Evolutionary conservation across 2,888 invertebrate genomes (phyloP), one percentile per base, ranked within the genome.

Genomic region (Chalcis sispes): DNA sequence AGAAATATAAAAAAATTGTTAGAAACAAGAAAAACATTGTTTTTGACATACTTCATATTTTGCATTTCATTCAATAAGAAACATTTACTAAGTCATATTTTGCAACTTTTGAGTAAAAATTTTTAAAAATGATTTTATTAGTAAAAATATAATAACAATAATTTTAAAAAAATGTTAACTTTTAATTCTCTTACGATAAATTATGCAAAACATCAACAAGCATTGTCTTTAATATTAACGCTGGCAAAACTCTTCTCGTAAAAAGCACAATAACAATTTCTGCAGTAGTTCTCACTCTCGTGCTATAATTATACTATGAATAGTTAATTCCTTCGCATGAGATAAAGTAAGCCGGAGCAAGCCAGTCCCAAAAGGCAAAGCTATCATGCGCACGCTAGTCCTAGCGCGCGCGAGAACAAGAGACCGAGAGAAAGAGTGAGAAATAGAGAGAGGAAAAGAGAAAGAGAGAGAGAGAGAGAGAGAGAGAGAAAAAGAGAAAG

Each of bases 401-500:
- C 36, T 8, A 18, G 25, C 77, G 78, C 75, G 77, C 74, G 2
- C 78, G 73, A 75, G 77, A 70, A 48, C 66, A 13, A n/a, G n/a
- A n/a, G n/a, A n/a, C n/a, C n/a, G n/a, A n/a, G n/a, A n/a, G n/a
- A n/a, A n/a, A n/a, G n/a, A n/a, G n/a, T n/a, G n/a, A n/a, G n/a
- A n/a, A n/a, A n/a, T n/a, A n/a, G n/a, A n/a, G n/a, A n/a, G n/a
- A n/a, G n/a, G n/a, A n/a, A n/a, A n/a, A n/a, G n/a, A n/a, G n/a
- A n/a, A n/a, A n/a, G n/a, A n/a, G n/a, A n/a, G n/a, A n/a, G n/a
- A n/a, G n/a, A n/a, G n/a, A n/a, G n/a, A n/a, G n/a, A n/a, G n/a
- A n/a, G n/a, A n/a, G n/a, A n/a, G n/a, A n/a, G n/a, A n/a, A n/a
- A n/a, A n/a, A n/a, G n/a, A n/a, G n/a, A n/a, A n/a, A n/a, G n/a